phyloP scores from a whole-genome alignment of 2,797 vertebrate genomes.

The Helicolenus hilgendorfi region DNA sequence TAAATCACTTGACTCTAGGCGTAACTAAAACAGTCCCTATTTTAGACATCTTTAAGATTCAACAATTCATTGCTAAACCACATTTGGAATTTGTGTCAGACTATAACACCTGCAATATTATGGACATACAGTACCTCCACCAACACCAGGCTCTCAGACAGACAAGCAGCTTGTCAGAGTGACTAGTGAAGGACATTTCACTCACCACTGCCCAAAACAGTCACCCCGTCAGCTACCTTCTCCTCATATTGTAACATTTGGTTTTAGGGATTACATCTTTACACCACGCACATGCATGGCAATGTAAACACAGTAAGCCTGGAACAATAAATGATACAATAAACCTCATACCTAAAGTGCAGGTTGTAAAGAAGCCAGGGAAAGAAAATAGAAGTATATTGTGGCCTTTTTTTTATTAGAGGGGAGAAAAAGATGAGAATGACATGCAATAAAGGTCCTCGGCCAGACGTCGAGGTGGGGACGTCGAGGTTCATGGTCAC shows the following conservation, averaged over 20 bases:
- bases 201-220: constrained; percentile 57
- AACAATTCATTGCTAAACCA: neutral
- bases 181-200: constrained; percentile 54
- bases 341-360: neutral
- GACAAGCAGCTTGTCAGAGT: constrained; percentile 53
- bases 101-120: neutral
- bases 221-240: constrained; percentile 35
- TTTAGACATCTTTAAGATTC: neutral
- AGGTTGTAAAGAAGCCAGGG: neutral
- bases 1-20: neutral
- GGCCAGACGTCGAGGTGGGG: neutral
- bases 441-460: neutral
- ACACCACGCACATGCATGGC: neutral
- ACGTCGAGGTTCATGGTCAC: neutral
- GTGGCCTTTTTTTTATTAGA: neutral
- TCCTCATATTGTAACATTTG: constrained; percentile 29
- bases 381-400: neutral
- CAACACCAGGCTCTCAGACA: neutral
- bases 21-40: neutral
- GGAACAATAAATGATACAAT: neutral
- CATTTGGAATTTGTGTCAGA: neutral
- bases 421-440: neutral
- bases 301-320: constrained; percentile 3
- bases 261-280: neutral
- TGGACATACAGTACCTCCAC: neutral